These are phyloP conservation scores for Rousettus madagascariensis DNA, from an alignment of 2,797 vertebrate genomes.

Conservation along the genomic window DNA sequence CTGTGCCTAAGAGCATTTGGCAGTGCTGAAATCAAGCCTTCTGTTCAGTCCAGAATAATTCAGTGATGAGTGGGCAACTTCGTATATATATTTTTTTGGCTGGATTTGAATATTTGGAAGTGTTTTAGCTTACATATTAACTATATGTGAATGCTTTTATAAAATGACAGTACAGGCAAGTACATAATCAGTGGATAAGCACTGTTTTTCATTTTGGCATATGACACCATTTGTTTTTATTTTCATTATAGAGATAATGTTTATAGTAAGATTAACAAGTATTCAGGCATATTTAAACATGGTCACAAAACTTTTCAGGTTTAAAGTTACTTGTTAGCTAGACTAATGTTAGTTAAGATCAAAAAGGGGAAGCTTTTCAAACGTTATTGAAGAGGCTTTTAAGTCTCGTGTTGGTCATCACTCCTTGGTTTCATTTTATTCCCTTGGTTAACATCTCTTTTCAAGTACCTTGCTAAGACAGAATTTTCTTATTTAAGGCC, in stretches of 20 bases:
- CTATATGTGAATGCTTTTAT: slow-evolving; percentile 14
- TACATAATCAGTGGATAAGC: background rate
- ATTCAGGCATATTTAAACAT: slow-evolving; percentile 30
- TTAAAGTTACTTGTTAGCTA: slow-evolving; percentile 4
- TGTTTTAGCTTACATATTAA: slow-evolving; percentile 43
- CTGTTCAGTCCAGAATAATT: slow-evolving; percentile 72
- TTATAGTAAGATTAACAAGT: slow-evolving; percentile 26
- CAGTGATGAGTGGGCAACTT: slow-evolving; percentile 70
- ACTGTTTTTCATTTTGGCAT: background rate
- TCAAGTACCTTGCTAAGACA: background rate
- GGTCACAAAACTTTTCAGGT: background rate
- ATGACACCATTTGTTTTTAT: background rate
- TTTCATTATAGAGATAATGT: slow-evolving; percentile 11
- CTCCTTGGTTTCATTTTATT: background rate
- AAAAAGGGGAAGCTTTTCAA: background rate
- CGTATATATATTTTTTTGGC: background rate
- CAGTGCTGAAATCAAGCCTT: slow-evolving; percentile 64
- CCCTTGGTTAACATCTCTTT: background rate
- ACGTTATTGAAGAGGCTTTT: background rate
- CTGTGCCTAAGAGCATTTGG: slow-evolving; percentile 67
- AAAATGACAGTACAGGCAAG: background rate
- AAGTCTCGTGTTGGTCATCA: background rate
- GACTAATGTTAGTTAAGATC: background rate
- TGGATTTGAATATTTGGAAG: slow-evolving; percentile 63
- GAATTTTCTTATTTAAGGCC: background rate